These are phyloP conservation scores for Epizoanthus fatuus DNA, from an alignment of 92 coral and sea anemone genomes.

Conservation along the genomic window DNA sequence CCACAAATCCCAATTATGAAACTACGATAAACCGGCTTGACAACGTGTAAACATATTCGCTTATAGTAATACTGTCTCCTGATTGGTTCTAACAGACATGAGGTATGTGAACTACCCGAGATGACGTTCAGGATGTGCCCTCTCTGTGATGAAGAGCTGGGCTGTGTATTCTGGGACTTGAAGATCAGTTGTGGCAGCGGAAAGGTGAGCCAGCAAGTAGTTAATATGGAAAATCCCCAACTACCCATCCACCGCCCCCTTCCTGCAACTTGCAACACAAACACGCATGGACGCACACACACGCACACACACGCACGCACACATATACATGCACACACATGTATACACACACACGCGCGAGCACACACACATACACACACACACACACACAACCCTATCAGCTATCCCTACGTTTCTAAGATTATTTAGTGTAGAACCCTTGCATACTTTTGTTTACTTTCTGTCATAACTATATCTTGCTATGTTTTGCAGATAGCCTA, in stretches of 20 bases:
- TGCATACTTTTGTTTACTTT: slow-evolving; percentile 1
- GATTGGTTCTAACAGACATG: slow-evolving; percentile 61
- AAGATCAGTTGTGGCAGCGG: slow-evolving; percentile 84
- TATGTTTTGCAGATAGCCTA: slow-evolving; percentile 76
- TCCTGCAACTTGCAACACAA: background rate
- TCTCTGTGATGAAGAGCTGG: slow-evolving; percentile 81
- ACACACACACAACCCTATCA: background rate
- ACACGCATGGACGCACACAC: background rate
- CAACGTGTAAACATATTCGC: too few relatives aligned
- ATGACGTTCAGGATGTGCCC: slow-evolving; percentile 92
- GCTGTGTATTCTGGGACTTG: slow-evolving; percentile 88
- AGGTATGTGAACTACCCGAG: slow-evolving; percentile 72
- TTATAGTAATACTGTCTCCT: background rate
- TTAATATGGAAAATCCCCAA: background rate
- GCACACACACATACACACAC: too few relatives aligned
- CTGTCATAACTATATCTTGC: background rate
- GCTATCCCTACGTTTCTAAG: too few relatives aligned
- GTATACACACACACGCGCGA: too few relatives aligned
- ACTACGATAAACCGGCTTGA: background rate
- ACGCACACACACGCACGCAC: too few relatives aligned
- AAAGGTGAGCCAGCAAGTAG: slow-evolving; percentile 57
- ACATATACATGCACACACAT: too few relatives aligned
- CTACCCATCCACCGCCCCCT: background rate
- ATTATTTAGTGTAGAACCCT: background rate
- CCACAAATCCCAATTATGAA: too few relatives aligned